Base-by-base conservation (phyloP, 2,888 invertebrate genomes). In the Gonocerus acuteangulatus region DNA sequence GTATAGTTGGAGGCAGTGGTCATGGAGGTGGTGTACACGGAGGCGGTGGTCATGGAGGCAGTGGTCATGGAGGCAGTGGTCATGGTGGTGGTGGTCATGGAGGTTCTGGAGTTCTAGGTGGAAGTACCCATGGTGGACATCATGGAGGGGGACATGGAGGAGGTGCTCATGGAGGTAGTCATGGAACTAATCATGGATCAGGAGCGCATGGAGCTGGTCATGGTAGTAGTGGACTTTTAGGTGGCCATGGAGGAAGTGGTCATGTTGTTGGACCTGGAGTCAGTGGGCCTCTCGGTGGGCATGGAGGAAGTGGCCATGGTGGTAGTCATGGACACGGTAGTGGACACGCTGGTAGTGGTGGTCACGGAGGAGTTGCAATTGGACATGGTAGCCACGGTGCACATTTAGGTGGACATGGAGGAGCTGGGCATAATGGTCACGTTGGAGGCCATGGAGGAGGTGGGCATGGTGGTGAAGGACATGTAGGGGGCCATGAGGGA, bases 1-100 rank as follows among this genome's bases (percentile, higher is more conserved):
- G 48, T 4, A 47, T 27, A 13, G 7, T 7, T 42, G 56, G 44
- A 36, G 16, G 21, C 44, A 32, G 7, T 3, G 42, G 56, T 15
- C 19, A 18, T 32, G 56, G 44, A 19, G 56, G 56, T 16, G 7
- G 15, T 7, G 44, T 18, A 11, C n/a, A n/a, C n/a, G n/a, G n/a
- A n/a, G n/a, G n/a, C n/a, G n/a, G n/a, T n/a, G 32, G 48, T 18
- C 48, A 48, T 18, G 48, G 48, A 18, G 19, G 48, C 7, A 48
- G 21, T 19, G 3, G n/a, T n/a, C n/a, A n/a, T 44, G 22, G 39
- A 34, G 56, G 54, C 45, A 27, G 39, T 19, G 61, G 54, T 19
- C 21, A 34, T 15, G 7, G 16, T 44, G 11, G 4, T 48, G 7
- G 7, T 16, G 39, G 39, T 1, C 39, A 52, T 39, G 39, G 52